A percentile compares a stretch with the other conserved stretches of the same genome.
These are phyloP conservation scores for Falco peregrinus DNA, from an alignment of 2,797 vertebrate genomes.

Conservation along the genomic window DNA sequence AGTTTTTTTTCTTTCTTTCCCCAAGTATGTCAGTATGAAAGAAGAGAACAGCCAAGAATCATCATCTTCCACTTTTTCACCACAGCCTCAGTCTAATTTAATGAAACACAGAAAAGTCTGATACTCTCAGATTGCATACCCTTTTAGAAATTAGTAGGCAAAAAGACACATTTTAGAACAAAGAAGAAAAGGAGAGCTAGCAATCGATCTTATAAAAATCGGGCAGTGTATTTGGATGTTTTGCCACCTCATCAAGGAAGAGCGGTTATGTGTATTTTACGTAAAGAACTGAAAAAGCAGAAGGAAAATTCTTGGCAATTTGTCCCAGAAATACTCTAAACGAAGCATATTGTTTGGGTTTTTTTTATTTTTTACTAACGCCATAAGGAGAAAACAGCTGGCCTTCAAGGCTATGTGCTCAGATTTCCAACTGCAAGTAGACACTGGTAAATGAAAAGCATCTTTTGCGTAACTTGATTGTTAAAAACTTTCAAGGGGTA, in stretches of 20 bases:
- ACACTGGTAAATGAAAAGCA: conserved; percentile 4
- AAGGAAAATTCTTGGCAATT: background rate
- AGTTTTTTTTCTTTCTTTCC: background rate
- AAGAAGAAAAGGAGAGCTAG: background rate
- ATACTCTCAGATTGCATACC: background rate
- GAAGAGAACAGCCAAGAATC: background rate
- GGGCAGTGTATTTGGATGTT: background rate
- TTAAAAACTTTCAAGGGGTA: background rate
- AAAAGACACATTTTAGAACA: background rate
- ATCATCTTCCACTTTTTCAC: background rate
- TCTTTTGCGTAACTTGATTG: background rate
- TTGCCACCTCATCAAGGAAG: background rate
- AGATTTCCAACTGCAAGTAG: background rate
- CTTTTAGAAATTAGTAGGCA: background rate
- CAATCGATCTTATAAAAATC: background rate
- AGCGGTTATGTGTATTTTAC: background rate
- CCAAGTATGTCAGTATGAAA: background rate
- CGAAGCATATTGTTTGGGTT: background rate
- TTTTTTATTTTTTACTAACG: background rate
- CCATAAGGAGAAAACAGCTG: background rate
- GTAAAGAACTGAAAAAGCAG: background rate
- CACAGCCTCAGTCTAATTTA: background rate
- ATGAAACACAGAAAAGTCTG: background rate
- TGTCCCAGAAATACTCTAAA: background rate
- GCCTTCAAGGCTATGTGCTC: background rate